Conservation (phyloP, 1,140 invertebrate genomes). For the Cydia amplana region DNA sequence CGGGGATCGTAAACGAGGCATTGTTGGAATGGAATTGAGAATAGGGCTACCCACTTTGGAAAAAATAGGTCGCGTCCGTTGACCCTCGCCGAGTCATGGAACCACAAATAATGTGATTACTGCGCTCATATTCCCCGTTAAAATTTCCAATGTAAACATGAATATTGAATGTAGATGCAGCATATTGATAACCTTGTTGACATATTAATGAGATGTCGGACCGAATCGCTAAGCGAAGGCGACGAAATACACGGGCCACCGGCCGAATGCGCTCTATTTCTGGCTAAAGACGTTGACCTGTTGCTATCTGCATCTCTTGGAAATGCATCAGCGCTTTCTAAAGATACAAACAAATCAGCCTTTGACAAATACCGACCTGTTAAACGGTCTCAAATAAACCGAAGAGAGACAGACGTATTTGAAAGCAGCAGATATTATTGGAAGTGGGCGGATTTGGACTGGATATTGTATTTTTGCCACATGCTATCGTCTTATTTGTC, state of each 20-base stretch:
- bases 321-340: slow-evolving; percentile 50
- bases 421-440: slow-evolving; percentile 16
- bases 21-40: slow-evolving; percentile 23
- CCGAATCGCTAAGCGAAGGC: slow-evolving; percentile 57
- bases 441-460: slow-evolving; percentile 19
- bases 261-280: slow-evolving; percentile 63
- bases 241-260: slow-evolving; percentile 68
- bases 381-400: slow-evolving; percentile 17
- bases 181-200: slow-evolving; percentile 68
- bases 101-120: slow-evolving; percentile 14
- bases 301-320: slow-evolving; percentile 54
- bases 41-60: slow-evolving; percentile 13
- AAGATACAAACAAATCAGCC: slow-evolving; percentile 35
- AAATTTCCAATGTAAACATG: slow-evolving; percentile 45
- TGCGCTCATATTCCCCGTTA: background rate
- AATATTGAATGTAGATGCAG: slow-evolving; percentile 45
- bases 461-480: slow-evolving; percentile 28
- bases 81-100: background rate
- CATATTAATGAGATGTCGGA: slow-evolving; percentile 69
- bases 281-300: slow-evolving; percentile 69
- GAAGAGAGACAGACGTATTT: background rate
- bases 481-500: slow-evolving; percentile 19
- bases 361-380: slow-evolving; percentile 24
- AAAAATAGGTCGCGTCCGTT: slow-evolving; percentile 31
- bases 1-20: slow-evolving; percentile 7